Evolutionary conservation across 1,140 invertebrate species (phyloP).

Genomic region (Bradysia coprophila): DNA sequence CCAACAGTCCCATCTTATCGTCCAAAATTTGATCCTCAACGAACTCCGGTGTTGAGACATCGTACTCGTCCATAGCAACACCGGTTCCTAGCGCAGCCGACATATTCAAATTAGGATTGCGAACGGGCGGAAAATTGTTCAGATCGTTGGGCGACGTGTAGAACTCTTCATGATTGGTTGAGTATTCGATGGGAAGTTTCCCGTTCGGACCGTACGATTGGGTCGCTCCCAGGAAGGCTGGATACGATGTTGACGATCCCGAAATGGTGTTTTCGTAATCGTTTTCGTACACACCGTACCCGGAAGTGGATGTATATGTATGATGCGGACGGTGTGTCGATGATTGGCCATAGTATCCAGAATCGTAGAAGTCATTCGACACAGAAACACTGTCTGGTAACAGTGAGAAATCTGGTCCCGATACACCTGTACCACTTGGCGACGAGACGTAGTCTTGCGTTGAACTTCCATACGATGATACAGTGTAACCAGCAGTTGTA

Average conservation of each 20-base stretch:
- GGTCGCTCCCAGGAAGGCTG: not conserved
- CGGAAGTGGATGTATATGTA: not conserved
- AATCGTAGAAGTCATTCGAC: conserved; percentile 21
- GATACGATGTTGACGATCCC: not conserved
- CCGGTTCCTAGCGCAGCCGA: conserved; percentile 36
- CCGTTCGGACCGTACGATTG: not conserved
- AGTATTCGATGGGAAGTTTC: not conserved
- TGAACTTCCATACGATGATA: not conserved
- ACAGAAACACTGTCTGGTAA: not conserved
- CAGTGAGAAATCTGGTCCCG: conserved; percentile 4
- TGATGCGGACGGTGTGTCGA: conserved; percentile 12
- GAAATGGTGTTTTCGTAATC: not conserved
- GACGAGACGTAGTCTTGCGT: conserved; percentile 8
- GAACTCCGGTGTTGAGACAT: conserved; percentile 48
- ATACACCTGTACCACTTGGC: no score
- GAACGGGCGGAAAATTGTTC: conserved; percentile 63
- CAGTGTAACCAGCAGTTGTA: not conserved
- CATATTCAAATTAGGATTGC: conserved; percentile 59
- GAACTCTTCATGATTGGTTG: conserved; percentile 20
- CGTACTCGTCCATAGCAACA: conserved; percentile 32
- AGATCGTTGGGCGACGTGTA: conserved; percentile 46
- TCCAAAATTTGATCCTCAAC: conserved; percentile 54
- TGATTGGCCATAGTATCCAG: conserved; percentile 18
- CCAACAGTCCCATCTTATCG: conserved; percentile 60
- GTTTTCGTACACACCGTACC: no score